phyloP scores from a whole-genome alignment of 2,113 vertebrate species.

The Reinhardtius hippoglossoides region DNA sequence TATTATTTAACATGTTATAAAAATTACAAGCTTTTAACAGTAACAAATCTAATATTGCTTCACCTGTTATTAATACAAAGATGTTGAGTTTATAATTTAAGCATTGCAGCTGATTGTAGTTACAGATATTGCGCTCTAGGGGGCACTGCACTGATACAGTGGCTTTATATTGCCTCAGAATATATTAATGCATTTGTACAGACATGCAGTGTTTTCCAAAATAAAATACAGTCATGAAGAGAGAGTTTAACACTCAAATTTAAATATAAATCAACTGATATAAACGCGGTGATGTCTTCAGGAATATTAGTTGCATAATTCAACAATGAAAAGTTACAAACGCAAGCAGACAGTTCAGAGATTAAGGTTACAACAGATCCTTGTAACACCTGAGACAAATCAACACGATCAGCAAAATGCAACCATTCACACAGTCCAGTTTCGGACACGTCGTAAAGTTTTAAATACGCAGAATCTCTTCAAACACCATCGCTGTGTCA shows the following conservation, averaged over 20 bases:
- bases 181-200: slow-evolving; percentile 1
- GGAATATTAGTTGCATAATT: neutral
- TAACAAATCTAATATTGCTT: neutral
- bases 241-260: neutral
- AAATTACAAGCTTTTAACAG: neutral
- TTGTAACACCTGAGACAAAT: slow-evolving; percentile 6
- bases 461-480: neutral
- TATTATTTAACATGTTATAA: slow-evolving; percentile 14
- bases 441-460: neutral
- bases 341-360: neutral
- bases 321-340: neutral
- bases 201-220: slow-evolving; percentile 1
- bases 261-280: too few species aligned
- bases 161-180: neutral
- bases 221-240: too few species aligned
- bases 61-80: neutral
- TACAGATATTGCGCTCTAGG: slow-evolving; percentile 17
- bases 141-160: slow-evolving; percentile 21
- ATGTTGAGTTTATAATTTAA: neutral
- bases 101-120: slow-evolving; percentile 8
- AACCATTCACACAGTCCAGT: neutral
- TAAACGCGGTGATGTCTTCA: too few species aligned
- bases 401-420: neutral
- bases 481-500: slow-evolving; percentile 20
- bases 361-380: neutral